These are phyloP conservation scores for Seriola aureovittata DNA, from an alignment of 2,113 vertebrate genomes.

Conservation along the genomic window DNA sequence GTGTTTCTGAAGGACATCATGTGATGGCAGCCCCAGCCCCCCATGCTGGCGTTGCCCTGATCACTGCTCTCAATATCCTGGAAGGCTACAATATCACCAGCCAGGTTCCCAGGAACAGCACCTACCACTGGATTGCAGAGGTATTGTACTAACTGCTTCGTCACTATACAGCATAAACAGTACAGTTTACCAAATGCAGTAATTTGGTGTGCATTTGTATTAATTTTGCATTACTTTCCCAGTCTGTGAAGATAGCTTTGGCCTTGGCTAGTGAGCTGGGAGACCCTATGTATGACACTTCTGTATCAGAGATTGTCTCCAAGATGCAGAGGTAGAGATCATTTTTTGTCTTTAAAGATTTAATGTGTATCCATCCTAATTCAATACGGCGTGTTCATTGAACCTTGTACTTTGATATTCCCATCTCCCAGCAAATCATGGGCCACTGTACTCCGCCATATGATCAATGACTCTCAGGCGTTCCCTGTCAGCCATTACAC, in stretches of 20 bases:
- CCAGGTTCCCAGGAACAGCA: conserved; percentile 85
- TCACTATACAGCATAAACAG: neutral
- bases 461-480: conserved; percentile 91
- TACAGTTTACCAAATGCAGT: neutral
- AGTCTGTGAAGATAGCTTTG: conserved; percentile 95
- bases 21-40: conserved; percentile 92
- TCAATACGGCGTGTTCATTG: neutral
- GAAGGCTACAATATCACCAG: conserved; percentile 95
- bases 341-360: neutral
- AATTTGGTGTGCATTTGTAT: neutral
- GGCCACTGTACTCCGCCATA: conserved; percentile 88
- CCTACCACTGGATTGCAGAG: conserved; percentile 94
- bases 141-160: conserved; percentile 73
- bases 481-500: conserved; percentile 82
- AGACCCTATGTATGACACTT: conserved; percentile 89
- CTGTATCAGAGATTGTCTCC: conserved; percentile 85
- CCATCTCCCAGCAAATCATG: conserved; percentile 87
- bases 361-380: neutral
- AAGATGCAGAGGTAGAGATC: conserved; percentile 91
- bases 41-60: conserved; percentile 91
- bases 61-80: conserved; percentile 95
- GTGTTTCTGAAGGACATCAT: conserved; percentile 87
- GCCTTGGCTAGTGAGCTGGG: conserved; percentile 91
- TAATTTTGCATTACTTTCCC: conserved; percentile 3
- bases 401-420: conserved; percentile 16